Percentiles rank a stretch among this genome's conserved stretches.
Evolutionary conservation across 2,888 invertebrate genomes (phyloP).

Genomic region (Nephrotoma guestfalica): DNA sequence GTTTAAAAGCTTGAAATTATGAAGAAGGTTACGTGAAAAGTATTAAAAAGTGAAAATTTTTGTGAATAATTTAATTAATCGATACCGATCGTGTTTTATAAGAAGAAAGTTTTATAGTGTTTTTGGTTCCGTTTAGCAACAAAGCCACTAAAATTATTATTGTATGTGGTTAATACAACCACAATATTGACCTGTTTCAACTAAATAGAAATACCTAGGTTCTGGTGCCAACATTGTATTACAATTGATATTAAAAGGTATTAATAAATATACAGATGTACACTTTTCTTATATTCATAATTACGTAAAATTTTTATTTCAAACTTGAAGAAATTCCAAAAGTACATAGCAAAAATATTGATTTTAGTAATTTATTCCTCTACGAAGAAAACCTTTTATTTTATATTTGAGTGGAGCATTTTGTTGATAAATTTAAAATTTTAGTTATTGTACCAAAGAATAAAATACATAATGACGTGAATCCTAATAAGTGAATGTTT

Average conservation of each 20-base stretch:
- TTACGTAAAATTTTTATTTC: neutral
- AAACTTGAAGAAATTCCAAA: neutral
- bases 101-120: too few relatives aligned
- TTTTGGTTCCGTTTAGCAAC: neutral
- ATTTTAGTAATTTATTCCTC: neutral
- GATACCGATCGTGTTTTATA: neutral
- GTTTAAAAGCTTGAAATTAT: neutral
- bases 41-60: neutral
- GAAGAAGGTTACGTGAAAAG: neutral
- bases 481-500: neutral
- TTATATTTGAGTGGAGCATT: neutral
- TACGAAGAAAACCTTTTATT: neutral
- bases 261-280: neutral
- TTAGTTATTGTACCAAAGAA: neutral
- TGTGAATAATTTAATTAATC: neutral
- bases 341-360: neutral
- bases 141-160: neutral
- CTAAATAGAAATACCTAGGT: neutral
- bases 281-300: neutral
- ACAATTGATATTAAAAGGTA: neutral
- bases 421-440: neutral
- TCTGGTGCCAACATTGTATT: neutral
- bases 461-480: neutral
- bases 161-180: neutral
- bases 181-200: neutral